Evolutionary conservation across 2,113 vertebrate genomes (phyloP).

Genomic region (Pseudopipra pipra): DNA sequence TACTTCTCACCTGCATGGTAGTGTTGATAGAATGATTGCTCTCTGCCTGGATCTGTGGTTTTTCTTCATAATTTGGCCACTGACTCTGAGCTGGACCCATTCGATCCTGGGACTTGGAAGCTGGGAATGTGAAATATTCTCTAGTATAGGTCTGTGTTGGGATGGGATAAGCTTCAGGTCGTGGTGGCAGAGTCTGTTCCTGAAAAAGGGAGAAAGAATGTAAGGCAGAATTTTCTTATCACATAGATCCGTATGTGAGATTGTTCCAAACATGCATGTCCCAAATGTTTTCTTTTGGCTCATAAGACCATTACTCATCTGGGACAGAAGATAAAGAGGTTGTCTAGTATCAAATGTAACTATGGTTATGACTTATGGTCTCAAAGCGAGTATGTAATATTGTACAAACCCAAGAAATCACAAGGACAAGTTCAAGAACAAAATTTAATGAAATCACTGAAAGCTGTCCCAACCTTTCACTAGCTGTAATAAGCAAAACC

Average conservation of each 20-base stretch:
- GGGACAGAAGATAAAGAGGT: neutral
- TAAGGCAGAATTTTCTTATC: neutral
- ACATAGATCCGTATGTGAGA: neutral
- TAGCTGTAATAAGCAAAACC: neutral
- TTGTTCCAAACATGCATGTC: neutral
- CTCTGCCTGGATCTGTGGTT: slow-evolving; percentile 75
- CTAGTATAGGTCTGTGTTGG: slow-evolving; percentile 95
- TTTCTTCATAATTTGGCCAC: slow-evolving; percentile 88
- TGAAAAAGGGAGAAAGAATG: slow-evolving; percentile 15
- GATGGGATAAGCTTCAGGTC: slow-evolving; percentile 94
- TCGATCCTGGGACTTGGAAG: slow-evolving; percentile 91
- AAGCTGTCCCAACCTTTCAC: neutral
- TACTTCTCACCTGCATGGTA: slow-evolving; percentile 82
- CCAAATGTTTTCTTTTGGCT: neutral
- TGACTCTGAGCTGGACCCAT: slow-evolving; percentile 81
- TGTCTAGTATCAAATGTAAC: neutral
- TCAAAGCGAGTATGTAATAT: neutral
- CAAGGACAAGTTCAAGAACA: neutral
- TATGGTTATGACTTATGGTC: neutral
- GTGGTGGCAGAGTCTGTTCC: slow-evolving; percentile 87
- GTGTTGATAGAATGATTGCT: slow-evolving; percentile 77
- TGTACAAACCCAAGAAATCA: neutral
- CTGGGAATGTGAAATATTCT: slow-evolving; percentile 97
- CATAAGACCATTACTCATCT: neutral
- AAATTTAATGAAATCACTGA: neutral